Evolutionary conservation across 2,113 vertebrate species (phyloP).

Genomic region (Polypterus bichir): DNA sequence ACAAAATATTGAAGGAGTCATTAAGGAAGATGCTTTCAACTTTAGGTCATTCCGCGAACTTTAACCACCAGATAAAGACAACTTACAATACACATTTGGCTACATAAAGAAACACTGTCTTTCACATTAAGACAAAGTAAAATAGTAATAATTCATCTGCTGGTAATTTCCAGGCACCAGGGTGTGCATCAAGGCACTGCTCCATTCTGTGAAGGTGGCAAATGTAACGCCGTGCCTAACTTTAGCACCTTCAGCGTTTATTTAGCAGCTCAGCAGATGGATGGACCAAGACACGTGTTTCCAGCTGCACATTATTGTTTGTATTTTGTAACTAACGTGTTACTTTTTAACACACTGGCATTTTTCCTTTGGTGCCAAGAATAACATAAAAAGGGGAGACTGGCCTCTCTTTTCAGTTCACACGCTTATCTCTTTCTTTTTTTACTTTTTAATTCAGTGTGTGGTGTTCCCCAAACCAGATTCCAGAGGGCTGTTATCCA

Average conservation of each 20-base stretch:
- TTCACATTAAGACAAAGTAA: neutral
- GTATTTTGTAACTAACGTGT: conserved; percentile 15
- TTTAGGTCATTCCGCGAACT: neutral
- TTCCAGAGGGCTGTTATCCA: no score
- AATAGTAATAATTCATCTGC: conserved; percentile 4
- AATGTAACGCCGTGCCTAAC: conserved; percentile 1
- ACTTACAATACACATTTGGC: neutral
- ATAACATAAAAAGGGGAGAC: conserved; percentile 15
- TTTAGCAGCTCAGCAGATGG: conserved; percentile 27
- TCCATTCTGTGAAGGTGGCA: neutral
- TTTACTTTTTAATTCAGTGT: no score
- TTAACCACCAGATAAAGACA: neutral
- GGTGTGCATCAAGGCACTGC: conserved; percentile 6
- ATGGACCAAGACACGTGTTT: conserved; percentile 29
- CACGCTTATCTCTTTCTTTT: conserved; percentile 1
- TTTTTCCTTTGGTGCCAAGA: conserved; percentile 25
- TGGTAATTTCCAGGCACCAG: conserved; percentile 2
- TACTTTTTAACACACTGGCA: conserved; percentile 7
- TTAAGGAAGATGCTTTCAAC: no score
- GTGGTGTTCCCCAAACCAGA: no score
- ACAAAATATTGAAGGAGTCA: no score
- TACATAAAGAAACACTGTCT: neutral
- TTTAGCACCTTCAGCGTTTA: conserved; percentile 24
- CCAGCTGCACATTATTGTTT: conserved; percentile 38
- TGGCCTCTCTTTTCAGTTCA: conserved; percentile 17